Conservation (phyloP, 30 jellyfish, hydroid and myxozoan species). For the Pelagia noctiluca region DNA sequence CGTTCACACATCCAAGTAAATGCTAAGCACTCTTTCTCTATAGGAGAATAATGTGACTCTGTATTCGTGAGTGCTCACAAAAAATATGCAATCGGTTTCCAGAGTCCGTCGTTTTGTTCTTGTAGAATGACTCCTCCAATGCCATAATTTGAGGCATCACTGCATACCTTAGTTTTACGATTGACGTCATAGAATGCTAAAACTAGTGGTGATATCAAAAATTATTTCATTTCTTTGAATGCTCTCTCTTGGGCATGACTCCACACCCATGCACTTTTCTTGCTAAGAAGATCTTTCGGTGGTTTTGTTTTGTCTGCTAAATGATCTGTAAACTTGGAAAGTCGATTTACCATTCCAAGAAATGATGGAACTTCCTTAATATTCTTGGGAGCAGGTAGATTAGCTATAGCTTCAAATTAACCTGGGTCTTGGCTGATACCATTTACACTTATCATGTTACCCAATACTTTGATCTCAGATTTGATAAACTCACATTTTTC, state of each 20-base stretch:
- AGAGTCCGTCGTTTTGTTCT: conserved; percentile 29
- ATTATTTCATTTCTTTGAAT: conserved; percentile 32
- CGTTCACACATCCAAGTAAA: conserved; percentile 61
- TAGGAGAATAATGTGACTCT: conserved; percentile 57
- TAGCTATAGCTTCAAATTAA: conserved; percentile 30
- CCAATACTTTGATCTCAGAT: conserved; percentile 16
- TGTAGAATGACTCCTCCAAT: conserved; percentile 60
- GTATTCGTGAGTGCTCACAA: conserved; percentile 52
- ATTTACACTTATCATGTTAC: conserved; percentile 55
- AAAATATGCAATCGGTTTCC: conserved; percentile 60
- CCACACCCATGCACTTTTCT: conserved; percentile 33
- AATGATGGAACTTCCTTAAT: conserved; percentile 44
- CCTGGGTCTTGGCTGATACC: conserved; percentile 63
- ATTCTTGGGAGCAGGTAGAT: conserved; percentile 51
- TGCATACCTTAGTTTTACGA: conserved; percentile 29
- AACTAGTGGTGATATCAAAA: conserved; percentile 18
- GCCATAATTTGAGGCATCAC: conserved; percentile 67
- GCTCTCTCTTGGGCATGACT: conserved; percentile 59
- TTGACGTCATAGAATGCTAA: conserved; percentile 30
- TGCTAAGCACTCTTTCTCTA: conserved; percentile 78
- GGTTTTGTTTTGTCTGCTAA: conserved; percentile 56
- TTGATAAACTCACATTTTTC: conserved; percentile 52
- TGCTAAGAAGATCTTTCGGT: conserved; percentile 40
- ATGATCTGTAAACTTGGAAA: conserved; percentile 48
- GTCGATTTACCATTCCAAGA: conserved; percentile 59